Conservation (phyloP, 2,797 vertebrate genomes). For the Gorsachius magnificus region DNA sequence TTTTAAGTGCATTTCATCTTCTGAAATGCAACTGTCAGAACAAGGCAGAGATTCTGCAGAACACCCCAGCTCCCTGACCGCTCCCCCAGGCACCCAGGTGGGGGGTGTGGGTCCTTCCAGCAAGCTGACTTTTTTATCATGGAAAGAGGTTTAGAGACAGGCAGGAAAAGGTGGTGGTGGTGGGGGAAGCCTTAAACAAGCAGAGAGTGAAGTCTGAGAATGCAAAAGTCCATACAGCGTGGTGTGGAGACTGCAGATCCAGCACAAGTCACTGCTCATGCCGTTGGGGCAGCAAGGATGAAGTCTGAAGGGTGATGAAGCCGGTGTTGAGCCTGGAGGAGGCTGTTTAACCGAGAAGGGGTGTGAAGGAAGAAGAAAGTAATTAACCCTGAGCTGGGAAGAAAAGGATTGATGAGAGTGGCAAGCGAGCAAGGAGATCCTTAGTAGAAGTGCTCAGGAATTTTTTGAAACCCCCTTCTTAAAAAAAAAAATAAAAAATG, state of each 20-base stretch:
- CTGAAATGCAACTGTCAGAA: background rate
- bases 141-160: background rate
- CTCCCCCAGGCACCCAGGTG: background rate
- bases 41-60: background rate
- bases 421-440: background rate
- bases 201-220: background rate
- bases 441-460: background rate
- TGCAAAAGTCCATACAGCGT: background rate
- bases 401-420: background rate
- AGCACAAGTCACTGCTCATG: background rate
- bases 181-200: background rate
- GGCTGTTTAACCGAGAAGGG: background rate
- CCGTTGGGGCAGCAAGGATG: background rate
- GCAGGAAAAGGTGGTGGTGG: background rate
- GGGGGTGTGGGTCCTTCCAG: background rate
- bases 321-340: background rate
- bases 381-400: background rate
- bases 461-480: background rate
- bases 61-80: background rate
- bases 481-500: too few relatives aligned
- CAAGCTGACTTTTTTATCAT: background rate
- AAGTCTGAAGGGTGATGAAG: background rate
- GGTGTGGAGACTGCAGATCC: accelerated
- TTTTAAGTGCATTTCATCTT: background rate
- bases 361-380: background rate